These are phyloP conservation scores for Mallotus villosus DNA, from an alignment of 2,797 vertebrate species.

Conservation along the genomic window DNA sequence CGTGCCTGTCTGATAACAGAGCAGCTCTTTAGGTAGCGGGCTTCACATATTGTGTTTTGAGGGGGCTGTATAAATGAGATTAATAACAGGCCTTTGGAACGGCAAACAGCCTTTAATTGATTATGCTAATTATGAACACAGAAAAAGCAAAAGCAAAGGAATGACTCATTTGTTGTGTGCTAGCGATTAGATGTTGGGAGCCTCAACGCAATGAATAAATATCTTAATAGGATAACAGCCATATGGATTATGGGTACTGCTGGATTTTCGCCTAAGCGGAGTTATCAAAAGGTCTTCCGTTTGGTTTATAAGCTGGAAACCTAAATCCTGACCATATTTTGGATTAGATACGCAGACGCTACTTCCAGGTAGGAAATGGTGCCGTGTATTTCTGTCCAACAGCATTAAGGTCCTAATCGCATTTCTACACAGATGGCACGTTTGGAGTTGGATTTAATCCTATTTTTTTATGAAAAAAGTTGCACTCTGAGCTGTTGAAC, in stretches of 20 bases:
- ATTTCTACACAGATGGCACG: constrained; percentile 39
- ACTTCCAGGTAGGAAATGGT: constrained; percentile 67
- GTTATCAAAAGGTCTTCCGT: constrained; percentile 72
- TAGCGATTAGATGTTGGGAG: constrained; percentile 50
- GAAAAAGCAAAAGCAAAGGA: constrained; percentile 21
- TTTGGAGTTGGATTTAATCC: constrained; percentile 50
- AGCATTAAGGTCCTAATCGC: constrained; percentile 54
- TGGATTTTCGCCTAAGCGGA: constrained; percentile 71
- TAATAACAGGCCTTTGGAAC: constrained; percentile 27
- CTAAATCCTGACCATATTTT: constrained; percentile 69
- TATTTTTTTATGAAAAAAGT: constrained; percentile 20
- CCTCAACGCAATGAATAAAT: constrained; percentile 60
- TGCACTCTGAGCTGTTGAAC: constrained; percentile 14
- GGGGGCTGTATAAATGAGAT: background rate
- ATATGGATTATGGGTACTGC: constrained; percentile 66
- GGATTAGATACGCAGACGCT: constrained; percentile 66
- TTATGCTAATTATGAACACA: constrained; percentile 60
- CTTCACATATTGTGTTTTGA: background rate
- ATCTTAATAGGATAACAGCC: constrained; percentile 71
- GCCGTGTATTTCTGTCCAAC: constrained; percentile 37
- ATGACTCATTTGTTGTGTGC: constrained; percentile 46
- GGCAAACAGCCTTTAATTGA: constrained; percentile 55
- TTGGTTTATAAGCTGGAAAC: constrained; percentile 67
- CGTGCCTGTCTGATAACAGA: background rate
- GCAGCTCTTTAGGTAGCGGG: background rate